Base-by-base conservation (phyloP, 30 jellyfish, hydroid and myxozoan genomes). In the Hydractinia symbiolongicarpus region DNA sequence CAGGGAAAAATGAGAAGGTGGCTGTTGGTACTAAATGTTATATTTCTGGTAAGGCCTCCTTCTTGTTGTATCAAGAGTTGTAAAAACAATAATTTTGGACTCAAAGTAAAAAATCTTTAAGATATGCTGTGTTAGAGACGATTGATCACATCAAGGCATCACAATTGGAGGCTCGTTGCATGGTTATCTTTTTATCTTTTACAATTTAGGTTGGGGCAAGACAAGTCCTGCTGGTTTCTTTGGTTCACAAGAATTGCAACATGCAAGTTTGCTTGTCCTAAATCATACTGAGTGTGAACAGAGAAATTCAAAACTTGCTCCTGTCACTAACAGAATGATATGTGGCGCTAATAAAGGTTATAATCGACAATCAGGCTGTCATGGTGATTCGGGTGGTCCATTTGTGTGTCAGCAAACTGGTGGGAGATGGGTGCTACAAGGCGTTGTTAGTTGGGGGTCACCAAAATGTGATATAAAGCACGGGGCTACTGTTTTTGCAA, bases 321-420 rank as follows among this genome's bases (percentile, higher is more conserved):
- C 80, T 20, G 61, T 20, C 13, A 71, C 53, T 53, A 53, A 71
- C 80, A 9, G 30, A 71, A 71, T 71, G 80, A 50, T 71, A 11
- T 71, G 80, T 15, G 80, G 60, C 53, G 61, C 56, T 5, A 71
- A 71, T 19, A 54, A 7, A 19, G 69, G 30, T 20, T 58, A 49
- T 7, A 50, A 30, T 19, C 56, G 60, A 19, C 74, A 64, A 64
- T 71, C 80, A 19, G 80, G 60, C 0, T 71, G 80, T 19, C 80
- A 71, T 53, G 80, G 80, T n/a, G 80, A 71, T 71, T 71, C 80
- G 30, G 80, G 80, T 20, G 80, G 80, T 15, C 80, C 80, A 53
- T 71, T 71, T 71, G 80, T 71, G 9, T 71, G 80, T 20, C 80
- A 19, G 5, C 17, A 50, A 15, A n/a, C 60, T 50, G 15, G 5